Evolutionary conservation across 2,888 invertebrate genomes (phyloP).

Genomic region (Lasius platythorax): DNA sequence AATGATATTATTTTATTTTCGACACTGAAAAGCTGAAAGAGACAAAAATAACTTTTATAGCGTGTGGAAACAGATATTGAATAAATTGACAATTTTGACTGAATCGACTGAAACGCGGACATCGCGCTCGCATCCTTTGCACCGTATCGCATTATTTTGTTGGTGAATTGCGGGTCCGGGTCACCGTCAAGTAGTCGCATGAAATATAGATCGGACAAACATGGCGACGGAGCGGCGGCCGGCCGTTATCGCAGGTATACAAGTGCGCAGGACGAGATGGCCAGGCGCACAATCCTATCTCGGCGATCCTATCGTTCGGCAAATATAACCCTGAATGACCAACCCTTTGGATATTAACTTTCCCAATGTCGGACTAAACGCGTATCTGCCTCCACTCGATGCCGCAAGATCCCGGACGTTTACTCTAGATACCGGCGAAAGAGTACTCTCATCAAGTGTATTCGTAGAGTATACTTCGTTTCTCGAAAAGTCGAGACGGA

Average conservation of each 20-base stretch:
- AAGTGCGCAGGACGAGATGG: constrained; percentile 75
- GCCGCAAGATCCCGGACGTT: constrained; percentile 81
- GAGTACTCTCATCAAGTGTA: constrained; percentile 60
- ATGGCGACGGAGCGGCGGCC: constrained; percentile 60
- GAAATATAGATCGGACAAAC: constrained; percentile 78
- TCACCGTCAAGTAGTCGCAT: constrained; percentile 66
- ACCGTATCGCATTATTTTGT: constrained; percentile 43
- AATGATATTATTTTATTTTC: background rate
- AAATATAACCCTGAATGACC: constrained; percentile 84
- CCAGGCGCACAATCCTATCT: constrained; percentile 83
- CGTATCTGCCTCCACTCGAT: constrained; percentile 69
- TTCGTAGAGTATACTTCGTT: constrained; percentile 71
- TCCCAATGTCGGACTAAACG: constrained; percentile 73
- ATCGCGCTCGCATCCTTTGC: background rate
- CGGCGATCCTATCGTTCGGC: constrained; percentile 81
- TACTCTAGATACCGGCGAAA: constrained; percentile 80
- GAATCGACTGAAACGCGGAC: background rate
- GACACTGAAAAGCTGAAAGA: background rate
- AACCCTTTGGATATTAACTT: constrained; percentile 78
- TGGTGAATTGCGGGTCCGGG: constrained; percentile 29
- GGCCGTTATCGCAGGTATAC: constrained; percentile 72
- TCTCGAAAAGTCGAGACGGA: constrained; percentile 57
- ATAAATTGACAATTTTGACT: background rate
- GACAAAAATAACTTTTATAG: background rate
- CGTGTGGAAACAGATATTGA: background rate